phyloP scores from a whole-genome alignment of 2,888 invertebrate genomes.

The Pandemis corylana region DNA sequence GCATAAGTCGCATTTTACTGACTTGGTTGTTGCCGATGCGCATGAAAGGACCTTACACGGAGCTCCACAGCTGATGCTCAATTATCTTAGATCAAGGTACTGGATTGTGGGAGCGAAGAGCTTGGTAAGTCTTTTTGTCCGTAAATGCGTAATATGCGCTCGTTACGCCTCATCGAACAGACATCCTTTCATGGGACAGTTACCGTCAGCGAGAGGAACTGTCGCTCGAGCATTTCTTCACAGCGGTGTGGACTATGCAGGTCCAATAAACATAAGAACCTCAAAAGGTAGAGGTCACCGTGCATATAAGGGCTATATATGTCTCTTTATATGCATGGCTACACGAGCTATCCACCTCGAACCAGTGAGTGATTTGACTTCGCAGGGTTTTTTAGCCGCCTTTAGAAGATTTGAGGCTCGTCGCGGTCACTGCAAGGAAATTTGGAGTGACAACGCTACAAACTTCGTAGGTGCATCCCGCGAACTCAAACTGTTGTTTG shows the following conservation, averaged over 20 bases:
- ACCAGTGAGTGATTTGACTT: neutral
- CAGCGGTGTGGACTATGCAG: neutral
- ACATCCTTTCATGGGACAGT: neutral
- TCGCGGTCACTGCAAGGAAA: neutral
- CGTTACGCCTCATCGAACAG: neutral
- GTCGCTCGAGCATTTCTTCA: neutral
- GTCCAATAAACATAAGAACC: neutral
- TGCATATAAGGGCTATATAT: neutral
- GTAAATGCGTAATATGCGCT: neutral
- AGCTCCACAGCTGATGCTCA: neutral
- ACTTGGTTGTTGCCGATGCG: neutral
- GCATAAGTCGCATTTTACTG: neutral
- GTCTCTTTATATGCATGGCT: neutral
- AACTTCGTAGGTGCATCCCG: neutral
- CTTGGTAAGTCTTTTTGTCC: neutral
- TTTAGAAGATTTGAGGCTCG: neutral
- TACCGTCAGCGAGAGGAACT: neutral
- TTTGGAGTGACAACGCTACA: neutral
- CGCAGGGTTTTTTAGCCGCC: neutral
- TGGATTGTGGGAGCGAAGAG: neutral
- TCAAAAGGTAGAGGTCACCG: neutral
- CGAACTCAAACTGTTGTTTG: neutral
- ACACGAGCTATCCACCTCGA: neutral
- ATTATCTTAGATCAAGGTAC: neutral
- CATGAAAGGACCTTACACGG: neutral